Conservation (phyloP, 2,888 invertebrate species). For the Tinea trinotella region DNA sequence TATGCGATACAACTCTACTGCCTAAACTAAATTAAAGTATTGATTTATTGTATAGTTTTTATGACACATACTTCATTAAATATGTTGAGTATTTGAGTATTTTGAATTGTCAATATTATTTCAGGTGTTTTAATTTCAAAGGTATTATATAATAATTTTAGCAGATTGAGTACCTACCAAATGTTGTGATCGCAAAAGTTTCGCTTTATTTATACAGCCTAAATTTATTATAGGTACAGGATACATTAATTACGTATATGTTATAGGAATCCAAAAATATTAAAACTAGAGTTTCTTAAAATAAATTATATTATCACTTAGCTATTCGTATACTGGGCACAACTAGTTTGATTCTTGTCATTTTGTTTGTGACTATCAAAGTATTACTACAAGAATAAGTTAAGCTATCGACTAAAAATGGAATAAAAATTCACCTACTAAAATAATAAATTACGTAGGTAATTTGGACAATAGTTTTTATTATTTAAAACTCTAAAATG, state of each 20-base stretch:
- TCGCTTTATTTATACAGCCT: constrained; percentile 30
- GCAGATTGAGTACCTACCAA: too few species aligned
- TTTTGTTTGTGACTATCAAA: constrained; percentile 65
- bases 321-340: constrained; percentile 73
- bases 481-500: not conserved
- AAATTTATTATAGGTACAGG: constrained; percentile 33
- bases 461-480: not conserved
- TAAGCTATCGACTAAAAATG: constrained; percentile 14
- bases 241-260: constrained; percentile 65
- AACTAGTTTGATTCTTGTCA: constrained; percentile 72
- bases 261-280: constrained; percentile 74
- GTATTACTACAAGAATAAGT: constrained; percentile 33
- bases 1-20: constrained; percentile 35
- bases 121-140: too few species aligned
- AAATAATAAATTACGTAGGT: not conserved
- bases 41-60: too few species aligned
- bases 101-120: too few species aligned
- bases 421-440: constrained; percentile 1
- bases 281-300: constrained; percentile 67
- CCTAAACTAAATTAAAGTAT: too few species aligned
- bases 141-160: too few species aligned
- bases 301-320: constrained; percentile 65
- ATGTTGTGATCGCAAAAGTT: constrained; percentile 42
- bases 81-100: too few species aligned
- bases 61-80: too few species aligned